Evolutionary conservation across 2,113 vertebrate species (phyloP), one percentile per base, ranked within the genome.

Genomic region (Brachyhypopomus occidentalis): DNA sequence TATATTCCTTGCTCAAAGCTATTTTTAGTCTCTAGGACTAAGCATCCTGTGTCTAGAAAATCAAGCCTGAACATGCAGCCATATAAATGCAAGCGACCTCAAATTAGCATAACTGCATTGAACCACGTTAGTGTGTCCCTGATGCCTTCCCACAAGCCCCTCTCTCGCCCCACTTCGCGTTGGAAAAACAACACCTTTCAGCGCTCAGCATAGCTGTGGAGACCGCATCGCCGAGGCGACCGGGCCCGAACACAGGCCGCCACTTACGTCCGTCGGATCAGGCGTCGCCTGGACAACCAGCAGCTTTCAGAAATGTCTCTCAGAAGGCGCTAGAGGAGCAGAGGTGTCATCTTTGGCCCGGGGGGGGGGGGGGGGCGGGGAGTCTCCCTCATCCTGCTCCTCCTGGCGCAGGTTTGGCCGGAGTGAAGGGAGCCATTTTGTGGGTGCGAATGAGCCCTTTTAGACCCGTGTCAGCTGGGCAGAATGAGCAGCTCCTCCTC

Each of bases 271-370:
- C 72, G 79, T 73, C 79, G 48, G 5, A 66, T 75, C 58, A 63
- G 20, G 23, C 80, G 30, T 30, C 78, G 38, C 48, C 78, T 84
- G 45, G 72, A 38, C 66, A 87, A 87, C 77, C 52, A 71, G 71
- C 71, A 25, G 71, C 48, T 20, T 62, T 66, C 34, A 89, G 69
- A 38, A 19, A 76, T 85, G 83, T 79, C 83, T 85, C 72, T 83
- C 36, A 64, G 72, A 17, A 84, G 64, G 64, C 19, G 45, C 71
- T 85, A 84, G 84, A 86, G 79, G 75, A 75, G 85, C 66, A 77
- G 83, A 85, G 89, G 91, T 92, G 92, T 90, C 91, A 91, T 90
- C 89, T 83, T 86, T 90, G 91, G 88, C 89, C 81, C 82, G 4
- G 52, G 6, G 25, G 77, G 52, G 75, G 74, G 86, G 89, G 87